A percentile compares a stretch with the other conserved stretches of the same genome.
phyloP scores from a whole-genome alignment of 2,113 vertebrate species.

The Epinephelus cyanopodus region DNA sequence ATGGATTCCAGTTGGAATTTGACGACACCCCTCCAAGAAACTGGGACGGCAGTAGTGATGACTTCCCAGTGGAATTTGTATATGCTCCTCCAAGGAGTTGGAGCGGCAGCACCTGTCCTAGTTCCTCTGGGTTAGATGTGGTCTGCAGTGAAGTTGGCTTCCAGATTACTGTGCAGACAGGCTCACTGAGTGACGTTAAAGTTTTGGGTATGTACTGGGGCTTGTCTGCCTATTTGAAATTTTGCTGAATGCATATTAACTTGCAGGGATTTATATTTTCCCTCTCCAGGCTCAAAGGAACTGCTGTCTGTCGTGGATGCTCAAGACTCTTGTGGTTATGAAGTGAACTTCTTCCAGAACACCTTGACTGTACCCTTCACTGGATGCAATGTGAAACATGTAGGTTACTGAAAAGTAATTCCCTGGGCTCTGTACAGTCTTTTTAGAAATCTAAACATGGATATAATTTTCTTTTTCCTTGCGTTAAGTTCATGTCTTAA shows the following conservation, averaged over 20 bases:
- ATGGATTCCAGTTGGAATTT: neutral
- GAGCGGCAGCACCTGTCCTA: neutral
- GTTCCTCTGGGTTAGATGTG: constrained; percentile 9
- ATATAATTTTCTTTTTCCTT: neutral
- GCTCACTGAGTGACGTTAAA: constrained; percentile 44
- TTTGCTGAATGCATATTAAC: neutral
- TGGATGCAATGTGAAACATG: constrained; percentile 72
- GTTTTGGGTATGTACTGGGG: constrained; percentile 64
- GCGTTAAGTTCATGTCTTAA: neutral
- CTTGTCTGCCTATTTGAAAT: neutral
- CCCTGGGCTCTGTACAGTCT: neutral
- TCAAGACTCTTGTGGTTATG: constrained; percentile 62
- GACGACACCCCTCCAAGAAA: neutral
- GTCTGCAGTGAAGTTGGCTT: constrained; percentile 59
- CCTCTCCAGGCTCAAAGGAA: constrained; percentile 32
- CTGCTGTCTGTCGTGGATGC: constrained; percentile 24
- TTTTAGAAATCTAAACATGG: neutral
- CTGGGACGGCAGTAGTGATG: neutral
- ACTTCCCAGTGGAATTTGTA: neutral
- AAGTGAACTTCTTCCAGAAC: constrained; percentile 9
- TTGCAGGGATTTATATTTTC: neutral
- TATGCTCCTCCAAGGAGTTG: constrained; percentile 4
- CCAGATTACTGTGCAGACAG: constrained; percentile 48
- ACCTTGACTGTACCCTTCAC: constrained; percentile 66
- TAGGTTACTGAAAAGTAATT: constrained; percentile 22